phyloP scores from a whole-genome alignment of 2,888 invertebrate genomes.

The Spodoptera littoralis region DNA sequence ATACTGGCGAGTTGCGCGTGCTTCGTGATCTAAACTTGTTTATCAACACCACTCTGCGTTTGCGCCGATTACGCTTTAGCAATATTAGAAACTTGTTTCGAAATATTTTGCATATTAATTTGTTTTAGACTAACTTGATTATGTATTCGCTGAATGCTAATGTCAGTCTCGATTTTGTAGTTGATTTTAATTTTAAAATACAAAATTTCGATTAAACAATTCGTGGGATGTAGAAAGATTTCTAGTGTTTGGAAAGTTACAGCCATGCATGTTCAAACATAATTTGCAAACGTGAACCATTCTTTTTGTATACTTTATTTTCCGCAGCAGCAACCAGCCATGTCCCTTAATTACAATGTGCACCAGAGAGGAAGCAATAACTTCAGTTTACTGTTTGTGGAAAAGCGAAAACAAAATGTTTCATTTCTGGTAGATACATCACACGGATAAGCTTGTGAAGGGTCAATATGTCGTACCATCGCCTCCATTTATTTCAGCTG shows the following conservation, averaged over 20 bases:
- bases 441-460: slow-evolving; percentile 19
- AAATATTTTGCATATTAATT: slow-evolving; percentile 49
- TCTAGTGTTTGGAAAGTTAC: too few relatives aligned
- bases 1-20: slow-evolving; percentile 64
- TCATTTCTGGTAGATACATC: slow-evolving; percentile 35
- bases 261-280: too few relatives aligned
- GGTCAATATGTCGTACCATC: slow-evolving; percentile 20
- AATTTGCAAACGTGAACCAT: slow-evolving; percentile 5
- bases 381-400: slow-evolving; percentile 11
- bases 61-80: slow-evolving; percentile 50
- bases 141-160: slow-evolving; percentile 11
- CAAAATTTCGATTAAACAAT: background rate
- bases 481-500: slow-evolving; percentile 18
- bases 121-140: slow-evolving; percentile 24
- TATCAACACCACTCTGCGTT: slow-evolving; percentile 60
- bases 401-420: slow-evolving; percentile 29
- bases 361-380: slow-evolving; percentile 24
- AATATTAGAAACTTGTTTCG: slow-evolving; percentile 53
- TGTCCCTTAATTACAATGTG: slow-evolving; percentile 15
- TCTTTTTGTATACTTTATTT: slow-evolving; percentile 20
- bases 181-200: too few relatives aligned
- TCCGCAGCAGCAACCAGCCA: slow-evolving; percentile 1
- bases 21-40: slow-evolving; percentile 82
- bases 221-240: background rate
- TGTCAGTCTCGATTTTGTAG: slow-evolving; percentile 17